Base-by-base conservation (phyloP, 2,797 vertebrate species). In the Pyrocephalus nanus region DNA sequence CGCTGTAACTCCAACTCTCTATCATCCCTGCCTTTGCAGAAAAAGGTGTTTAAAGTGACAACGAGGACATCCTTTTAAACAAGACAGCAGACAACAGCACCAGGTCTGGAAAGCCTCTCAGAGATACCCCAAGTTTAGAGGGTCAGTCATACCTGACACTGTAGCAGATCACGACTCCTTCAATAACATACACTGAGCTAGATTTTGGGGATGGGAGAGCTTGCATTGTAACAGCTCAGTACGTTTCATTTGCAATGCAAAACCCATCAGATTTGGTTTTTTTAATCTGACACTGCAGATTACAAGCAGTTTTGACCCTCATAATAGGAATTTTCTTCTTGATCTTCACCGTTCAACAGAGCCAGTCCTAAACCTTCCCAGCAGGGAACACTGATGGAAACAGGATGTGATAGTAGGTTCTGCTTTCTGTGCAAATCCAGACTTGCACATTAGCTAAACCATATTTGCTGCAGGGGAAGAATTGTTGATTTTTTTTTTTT, bases 381-480 rank as follows among this genome's bases (percentile, higher is more conserved):
- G 71, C 73, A 65, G 54, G 70, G 81, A 70, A 84, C 58, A 4
- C 54, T 78, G 91, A 84, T 78, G 70, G 71, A 57, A 95, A 79
- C 86, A 95, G 64, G 90, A 79, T 88, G 74, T 3, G 2, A 5
- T 62, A 65, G 91, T 25, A 58, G 69, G 25, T 42, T 86, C 86
- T 93, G 74, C 69, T 93, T 89, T 93, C 78, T 81, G 74, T 88
- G 72, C 86, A 85, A 84, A 91, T 88, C 67, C 79, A 93, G 77
- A 16, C 58, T 90, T 70, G 42, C 62, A 81, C 61, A 70, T 92
- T 66, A 93, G 64, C 50, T 96, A 80, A 95, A 80, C 74, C 51
- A 6, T 67, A 57, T 76, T 92, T 88, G 81, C 89, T 95, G 51
- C 48, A 86, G 79, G 83, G 83, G 48, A 79, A 85, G 43, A 92